Base-by-base conservation (phyloP, 2,797 vertebrate species). In the Yasuhikotakia modesta region DNA sequence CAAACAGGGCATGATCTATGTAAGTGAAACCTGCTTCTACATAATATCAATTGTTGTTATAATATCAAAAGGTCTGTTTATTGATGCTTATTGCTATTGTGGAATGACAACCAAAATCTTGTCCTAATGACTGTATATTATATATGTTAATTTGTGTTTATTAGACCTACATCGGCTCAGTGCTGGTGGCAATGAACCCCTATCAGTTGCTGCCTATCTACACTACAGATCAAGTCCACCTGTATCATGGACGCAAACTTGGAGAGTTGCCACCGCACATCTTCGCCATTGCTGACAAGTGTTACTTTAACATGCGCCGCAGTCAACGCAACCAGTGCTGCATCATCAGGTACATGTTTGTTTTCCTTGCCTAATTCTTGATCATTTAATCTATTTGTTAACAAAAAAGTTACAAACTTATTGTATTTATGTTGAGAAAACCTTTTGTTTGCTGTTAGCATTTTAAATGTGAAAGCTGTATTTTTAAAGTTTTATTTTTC, bases 171-270 rank as follows among this genome's bases (percentile, higher is more conserved):
- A 91, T 87, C 3, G 90, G 92, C 46, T 96, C 96, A 0, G 96
- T 99, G 84, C 87, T 99, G 88, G 94, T 99, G 83, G 95, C 96
- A 0, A 89, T 98, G 87, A 99, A 98, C 87, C 97, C 97, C 0
- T 99, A 98, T 88, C 89, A 95, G 91, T 83, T 92, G 71, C 91
- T 95, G 75, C 95, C 96, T 0, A 80, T 98, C 53, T 99, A 98
- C 81, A 92, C 93, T 0, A 61, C 43, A 0, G 94, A 96, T 8
- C 94, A 96, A 91, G 95, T 97, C 27, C 89, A 65, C 16, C 79
- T 92, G 39, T 97, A 98, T 83, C 93, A 91, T 0, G 90, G 91
- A 16, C 91, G 45, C 39, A 93, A 93, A 3, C 88, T 96, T 2
- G 96, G 95, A 0, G 95, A 97, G 73, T 91, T 97, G 43, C 95